These are phyloP conservation scores for Carcina quercana DNA, from an alignment of 2,888 invertebrate species.

Conservation along the genomic window DNA sequence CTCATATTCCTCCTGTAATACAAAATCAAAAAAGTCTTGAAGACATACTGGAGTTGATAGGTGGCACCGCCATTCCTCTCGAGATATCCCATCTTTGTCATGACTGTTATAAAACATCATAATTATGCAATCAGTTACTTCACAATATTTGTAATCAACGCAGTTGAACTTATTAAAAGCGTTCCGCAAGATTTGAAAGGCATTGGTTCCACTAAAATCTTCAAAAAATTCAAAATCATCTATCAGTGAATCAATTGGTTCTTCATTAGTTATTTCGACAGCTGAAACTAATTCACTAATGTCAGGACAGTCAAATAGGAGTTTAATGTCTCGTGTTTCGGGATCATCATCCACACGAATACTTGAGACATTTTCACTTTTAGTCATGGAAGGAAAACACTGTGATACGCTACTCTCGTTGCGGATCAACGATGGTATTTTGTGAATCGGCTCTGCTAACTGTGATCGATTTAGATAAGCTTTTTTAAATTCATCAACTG, in stretches of 20 bases:
- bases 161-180: slow-evolving; percentile 56
- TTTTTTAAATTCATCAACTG: slow-evolving; percentile 53
- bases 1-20: slow-evolving; percentile 59
- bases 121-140: slow-evolving; percentile 54
- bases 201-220: slow-evolving; percentile 42
- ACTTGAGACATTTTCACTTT: slow-evolving; percentile 32
- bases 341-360: slow-evolving; percentile 26
- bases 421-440: slow-evolving; percentile 24
- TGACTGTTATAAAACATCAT: slow-evolving; percentile 62
- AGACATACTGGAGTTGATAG: slow-evolving; percentile 66
- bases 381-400: slow-evolving; percentile 39
- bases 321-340: slow-evolving; percentile 33
- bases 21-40: slow-evolving; percentile 71
- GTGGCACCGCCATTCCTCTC: slow-evolving; percentile 61
- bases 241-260: slow-evolving; percentile 44
- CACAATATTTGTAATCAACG: slow-evolving; percentile 62
- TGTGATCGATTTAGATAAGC: slow-evolving; percentile 52
- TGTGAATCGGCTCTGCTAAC: slow-evolving; percentile 47
- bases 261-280: slow-evolving; percentile 46
- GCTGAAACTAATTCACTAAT: slow-evolving; percentile 58
- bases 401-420: slow-evolving; percentile 24
- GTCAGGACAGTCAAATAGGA: slow-evolving; percentile 57
- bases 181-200: slow-evolving; percentile 48
- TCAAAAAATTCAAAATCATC: slow-evolving; percentile 61
- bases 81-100: slow-evolving; percentile 47